Conservation (phyloP, 2,797 vertebrate species). For the Cichlasoma orientale region DNA sequence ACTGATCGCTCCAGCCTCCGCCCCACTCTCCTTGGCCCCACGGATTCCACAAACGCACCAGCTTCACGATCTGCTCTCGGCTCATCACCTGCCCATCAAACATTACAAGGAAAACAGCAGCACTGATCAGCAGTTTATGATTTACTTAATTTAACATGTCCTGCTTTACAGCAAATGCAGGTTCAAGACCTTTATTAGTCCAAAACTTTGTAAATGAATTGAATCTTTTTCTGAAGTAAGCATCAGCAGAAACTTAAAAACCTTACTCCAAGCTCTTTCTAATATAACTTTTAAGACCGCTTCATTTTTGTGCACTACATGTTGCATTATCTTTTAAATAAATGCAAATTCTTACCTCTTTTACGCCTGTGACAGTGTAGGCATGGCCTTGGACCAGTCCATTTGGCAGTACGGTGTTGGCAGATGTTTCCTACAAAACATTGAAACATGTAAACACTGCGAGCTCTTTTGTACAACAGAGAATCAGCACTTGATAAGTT, state of each 20-base stretch:
- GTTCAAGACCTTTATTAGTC: neutral
- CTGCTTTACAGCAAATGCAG: neutral
- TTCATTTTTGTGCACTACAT: neutral
- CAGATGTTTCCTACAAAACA: constrained; percentile 54
- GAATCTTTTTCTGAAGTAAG: neutral
- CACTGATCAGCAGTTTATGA: neutral
- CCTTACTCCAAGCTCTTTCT: neutral
- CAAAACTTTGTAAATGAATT: neutral
- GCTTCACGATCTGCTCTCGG: constrained; percentile 64
- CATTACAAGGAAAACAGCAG: neutral
- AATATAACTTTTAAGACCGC: neutral
- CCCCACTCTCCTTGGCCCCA: constrained; percentile 87
- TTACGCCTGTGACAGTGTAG: constrained; percentile 77
- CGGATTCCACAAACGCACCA: constrained; percentile 86
- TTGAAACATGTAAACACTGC: neutral
- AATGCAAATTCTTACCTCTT: constrained; percentile 42
- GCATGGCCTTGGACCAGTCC: constrained; percentile 77
- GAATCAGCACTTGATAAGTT: no score
- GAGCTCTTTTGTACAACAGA: no score
- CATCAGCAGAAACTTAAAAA: neutral
- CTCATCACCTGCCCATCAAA: constrained; percentile 73
- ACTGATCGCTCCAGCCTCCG: constrained; percentile 88
- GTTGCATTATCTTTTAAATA: neutral
- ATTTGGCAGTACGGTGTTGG: constrained; percentile 45
- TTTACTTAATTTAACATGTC: neutral